Conservation (phyloP, 2,888 invertebrate genomes). For the Tetragonula carbonaria region DNA sequence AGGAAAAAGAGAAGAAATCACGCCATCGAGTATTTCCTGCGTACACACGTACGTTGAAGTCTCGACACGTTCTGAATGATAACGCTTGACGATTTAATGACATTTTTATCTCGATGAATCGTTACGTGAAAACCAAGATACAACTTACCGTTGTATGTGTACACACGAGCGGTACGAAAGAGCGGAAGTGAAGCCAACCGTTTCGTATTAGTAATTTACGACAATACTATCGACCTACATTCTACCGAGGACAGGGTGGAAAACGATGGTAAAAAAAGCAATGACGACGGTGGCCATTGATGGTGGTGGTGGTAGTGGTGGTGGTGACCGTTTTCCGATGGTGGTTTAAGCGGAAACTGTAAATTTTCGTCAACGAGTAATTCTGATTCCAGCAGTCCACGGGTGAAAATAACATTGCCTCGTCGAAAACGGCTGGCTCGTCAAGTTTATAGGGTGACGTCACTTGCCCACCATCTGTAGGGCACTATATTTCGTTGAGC, state of each 20-base stretch:
- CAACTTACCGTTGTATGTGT: not conserved
- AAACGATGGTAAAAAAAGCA: not conserved
- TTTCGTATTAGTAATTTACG: slow-evolving; percentile 67
- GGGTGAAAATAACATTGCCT: slow-evolving; percentile 60
- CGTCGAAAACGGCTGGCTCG: slow-evolving; percentile 67
- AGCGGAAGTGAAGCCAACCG: slow-evolving; percentile 70
- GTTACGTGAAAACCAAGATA: slow-evolving; percentile 48
- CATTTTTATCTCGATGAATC: slow-evolving; percentile 46
- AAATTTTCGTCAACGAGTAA: slow-evolving; percentile 62
- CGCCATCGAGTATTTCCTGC: not conserved
- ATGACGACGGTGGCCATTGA: not conserved
- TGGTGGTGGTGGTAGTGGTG: slow-evolving; percentile 9
- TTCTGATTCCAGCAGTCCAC: slow-evolving; percentile 45
- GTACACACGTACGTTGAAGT: not conserved
- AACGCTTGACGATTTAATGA: slow-evolving; percentile 32
- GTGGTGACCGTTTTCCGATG: slow-evolving; percentile 22
- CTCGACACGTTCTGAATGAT: slow-evolving; percentile 6
- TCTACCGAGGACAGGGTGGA: slow-evolving; percentile 24
- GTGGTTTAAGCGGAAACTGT: slow-evolving; percentile 67
- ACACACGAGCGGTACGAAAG: slow-evolving; percentile 32
- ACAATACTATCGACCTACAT: slow-evolving; percentile 69
- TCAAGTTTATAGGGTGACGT: slow-evolving; percentile 76
- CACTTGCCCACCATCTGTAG: slow-evolving; percentile 74
- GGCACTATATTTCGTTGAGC: slow-evolving; percentile 36
- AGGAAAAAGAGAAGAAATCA: not conserved